Percentiles rank a stretch among this genome's conserved stretches.
phyloP scores from a whole-genome alignment of 2,888 invertebrate genomes.

The Caenorhabditis sp. region DNA sequence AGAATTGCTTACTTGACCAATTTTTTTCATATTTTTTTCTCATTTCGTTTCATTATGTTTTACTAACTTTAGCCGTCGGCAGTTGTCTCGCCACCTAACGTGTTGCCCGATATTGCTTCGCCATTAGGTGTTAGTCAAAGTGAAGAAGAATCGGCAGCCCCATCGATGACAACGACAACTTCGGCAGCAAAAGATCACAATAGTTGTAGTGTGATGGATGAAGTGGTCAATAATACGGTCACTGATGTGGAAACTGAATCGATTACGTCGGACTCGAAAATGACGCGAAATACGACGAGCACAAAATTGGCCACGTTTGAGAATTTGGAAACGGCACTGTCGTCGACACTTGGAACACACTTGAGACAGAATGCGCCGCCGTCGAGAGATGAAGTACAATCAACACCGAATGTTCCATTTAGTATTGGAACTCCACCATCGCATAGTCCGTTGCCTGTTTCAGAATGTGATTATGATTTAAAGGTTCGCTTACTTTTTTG shows the following conservation, averaged over 20 bases:
- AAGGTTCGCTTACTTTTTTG: slow-evolving; percentile 18
- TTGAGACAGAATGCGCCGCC: slow-evolving; percentile 38
- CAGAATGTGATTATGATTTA: slow-evolving; percentile 49
- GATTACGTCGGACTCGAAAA: slow-evolving; percentile 27
- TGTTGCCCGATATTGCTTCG: slow-evolving; percentile 7
- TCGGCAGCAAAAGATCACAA: not conserved
- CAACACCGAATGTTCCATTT: slow-evolving; percentile 35
- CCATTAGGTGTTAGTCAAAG: slow-evolving; percentile 5
- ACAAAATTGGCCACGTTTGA: slow-evolving; percentile 47
- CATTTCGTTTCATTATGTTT: not conserved
- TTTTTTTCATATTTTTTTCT: not conserved
- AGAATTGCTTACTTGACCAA: slow-evolving; percentile 5
- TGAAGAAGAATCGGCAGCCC: not conserved
- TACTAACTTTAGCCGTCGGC: slow-evolving; percentile 20
- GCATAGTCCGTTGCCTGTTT: slow-evolving; percentile 44
- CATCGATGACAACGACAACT: not conserved
- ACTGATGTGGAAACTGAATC: slow-evolving; percentile 31
- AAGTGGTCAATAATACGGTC: too few relatives aligned
- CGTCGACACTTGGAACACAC: slow-evolving; percentile 52
- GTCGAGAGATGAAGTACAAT: slow-evolving; percentile 31
- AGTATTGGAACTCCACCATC: slow-evolving; percentile 50
- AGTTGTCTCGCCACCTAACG: slow-evolving; percentile 37
- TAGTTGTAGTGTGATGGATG: too few relatives aligned
- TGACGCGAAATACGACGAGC: slow-evolving; percentile 33
- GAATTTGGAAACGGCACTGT: slow-evolving; percentile 53